Evolutionary conservation across 2,888 invertebrate species (phyloP), one percentile per base, ranked within the genome.

Genomic region (Drosophila greeni): DNA sequence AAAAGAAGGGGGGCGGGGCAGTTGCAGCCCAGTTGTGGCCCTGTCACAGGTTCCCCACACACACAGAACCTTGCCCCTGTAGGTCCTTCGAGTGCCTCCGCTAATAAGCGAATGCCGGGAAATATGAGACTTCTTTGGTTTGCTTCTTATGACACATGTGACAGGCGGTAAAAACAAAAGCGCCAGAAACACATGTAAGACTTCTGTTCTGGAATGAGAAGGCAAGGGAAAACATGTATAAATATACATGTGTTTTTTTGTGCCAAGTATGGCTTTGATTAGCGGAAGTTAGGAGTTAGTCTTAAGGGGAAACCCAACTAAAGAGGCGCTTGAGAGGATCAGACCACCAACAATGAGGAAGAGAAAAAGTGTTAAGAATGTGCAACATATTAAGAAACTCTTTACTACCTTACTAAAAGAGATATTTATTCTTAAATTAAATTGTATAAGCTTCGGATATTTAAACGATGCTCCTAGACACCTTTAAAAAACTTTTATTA

Each of bases 31-130:
- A 57, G 52, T n/a, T 18, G 26, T 39, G 23, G 45, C 69, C 36
- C 34, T 24, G n/a, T n/a, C 2, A 16, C 24, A 16, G 45, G 31
- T 66, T 78, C 77, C 81, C 74, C 77, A 81, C 81, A 59, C 40
- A 40, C 23, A 37, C 20, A 40, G 5, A 34, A 16, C 62, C 53
- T 60, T 45, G 45, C 37, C 48, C 43, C 31, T 47, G 31, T 20
- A 49, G 57, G 72, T 79, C 78, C 78, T 79, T 79, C 75, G 66
- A 79, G 71, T 64, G 29, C 61, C 67, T 72, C 75, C 73, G 79
- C 76, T 79, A 79, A 79, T 82, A 76, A 79, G 73, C 72, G 33
- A 52, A 42, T 37, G 42, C 52, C 55, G 39, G 73, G 78, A 73
- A 79, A 79, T 70, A 82, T 72, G 79, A 82, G 69, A 79, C 66